Evolutionary conservation across 2,888 invertebrate species (phyloP), one percentile per base, ranked within the genome.

Genomic region (Scaptomyza tumidula): DNA sequence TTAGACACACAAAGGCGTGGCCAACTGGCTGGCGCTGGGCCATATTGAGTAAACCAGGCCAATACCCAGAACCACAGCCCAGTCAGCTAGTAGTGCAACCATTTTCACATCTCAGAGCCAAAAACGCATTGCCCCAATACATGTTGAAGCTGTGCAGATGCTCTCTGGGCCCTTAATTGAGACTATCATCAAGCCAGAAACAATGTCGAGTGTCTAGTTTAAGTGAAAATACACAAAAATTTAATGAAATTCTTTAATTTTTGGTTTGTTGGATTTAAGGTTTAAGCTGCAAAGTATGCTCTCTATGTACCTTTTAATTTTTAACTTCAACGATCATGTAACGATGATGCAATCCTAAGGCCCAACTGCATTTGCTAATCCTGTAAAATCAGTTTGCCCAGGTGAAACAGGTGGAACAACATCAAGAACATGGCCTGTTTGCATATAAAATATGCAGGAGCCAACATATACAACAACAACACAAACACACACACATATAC

Each of bases 171-270:
- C 77, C 75, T 83, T 88, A 83, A 88, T 83, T 86, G 84, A 88
- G 86, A 83, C 71, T 72, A 77, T 83, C 88, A 88, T 88, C 88
- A 88, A 86, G 88, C 78, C 75, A 67, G 71, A 33, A 55, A 60
- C 64, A 62, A 76, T 29, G 68, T 65, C 80, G 62, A 62, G 72
- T 85, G 72, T 16, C 29, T 72, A 77, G 66, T 29, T 29, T 6
- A 1, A 29, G 27, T 27, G 6, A 27, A 27, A 27, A 27, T 27
- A 3, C 24, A 4, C 0, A 29, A 29, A 29, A 29, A 6, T 29
- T 9, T 7, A 7, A 29, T 35, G 13, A 35, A 35, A 35, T 35
- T 35, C 35, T 13, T 13, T 13, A 35, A 6, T 35, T 5, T 35
- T 35, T 35, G 3, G 13, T 13, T 6, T 13, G 5, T 35, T 6